Percentiles rank a stretch among this genome's conserved stretches.
phyloP scores from a whole-genome alignment of 2,113 vertebrate species.

The Terrapene triunguis region DNA sequence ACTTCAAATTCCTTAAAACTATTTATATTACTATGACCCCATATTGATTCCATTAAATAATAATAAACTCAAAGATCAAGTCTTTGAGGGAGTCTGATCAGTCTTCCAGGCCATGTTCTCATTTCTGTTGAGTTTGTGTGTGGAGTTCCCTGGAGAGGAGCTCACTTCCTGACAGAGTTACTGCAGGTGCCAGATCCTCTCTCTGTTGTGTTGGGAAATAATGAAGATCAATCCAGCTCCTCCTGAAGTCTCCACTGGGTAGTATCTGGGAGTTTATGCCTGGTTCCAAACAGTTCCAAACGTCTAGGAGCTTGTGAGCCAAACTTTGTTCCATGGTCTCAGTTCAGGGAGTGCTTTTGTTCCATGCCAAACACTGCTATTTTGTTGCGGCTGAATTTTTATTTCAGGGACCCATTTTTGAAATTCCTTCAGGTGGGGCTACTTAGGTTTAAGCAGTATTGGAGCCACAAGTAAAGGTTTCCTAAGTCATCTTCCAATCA shows the following conservation, averaged over 20 bases:
- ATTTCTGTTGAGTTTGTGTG: neutral
- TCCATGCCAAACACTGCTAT: neutral
- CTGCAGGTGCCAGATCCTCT: neutral
- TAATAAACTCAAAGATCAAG: neutral
- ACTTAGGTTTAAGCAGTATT: neutral
- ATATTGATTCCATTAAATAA: neutral
- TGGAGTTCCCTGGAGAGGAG: neutral
- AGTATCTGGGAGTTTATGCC: neutral
- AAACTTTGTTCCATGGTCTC: neutral
- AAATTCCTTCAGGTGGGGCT: neutral
- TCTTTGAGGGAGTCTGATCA: neutral
- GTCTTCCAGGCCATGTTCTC: neutral
- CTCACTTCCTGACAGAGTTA: neutral
- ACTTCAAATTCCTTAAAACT: neutral
- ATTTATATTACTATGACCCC: neutral
- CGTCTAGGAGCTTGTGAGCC: neutral
- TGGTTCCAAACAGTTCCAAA: neutral
- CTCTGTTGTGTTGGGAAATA: neutral
- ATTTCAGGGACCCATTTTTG: neutral
- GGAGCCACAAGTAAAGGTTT: neutral
- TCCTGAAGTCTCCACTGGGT: neutral
- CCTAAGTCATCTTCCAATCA: neutral
- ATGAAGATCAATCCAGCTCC: neutral
- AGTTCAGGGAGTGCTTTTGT: neutral
- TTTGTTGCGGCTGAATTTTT: neutral